Percentiles rank a stretch among this genome's conserved stretches.
phyloP scores from a whole-genome alignment of 2,888 invertebrate genomes.

The Ommatoiulus sabulosus region DNA sequence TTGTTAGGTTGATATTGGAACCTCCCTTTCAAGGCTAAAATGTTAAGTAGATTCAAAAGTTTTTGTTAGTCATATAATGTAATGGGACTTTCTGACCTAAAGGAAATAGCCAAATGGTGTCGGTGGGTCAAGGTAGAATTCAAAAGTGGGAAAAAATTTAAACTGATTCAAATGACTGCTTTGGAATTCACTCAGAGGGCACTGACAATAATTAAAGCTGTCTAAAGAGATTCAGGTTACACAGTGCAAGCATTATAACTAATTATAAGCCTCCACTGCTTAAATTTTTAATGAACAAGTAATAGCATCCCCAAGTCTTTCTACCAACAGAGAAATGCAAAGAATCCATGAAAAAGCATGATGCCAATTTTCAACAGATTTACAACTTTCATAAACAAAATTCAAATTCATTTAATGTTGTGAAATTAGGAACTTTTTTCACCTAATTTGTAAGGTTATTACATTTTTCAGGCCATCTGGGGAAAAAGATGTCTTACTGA shows the following conservation, averaged over 20 bases:
- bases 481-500: no score
- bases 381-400: no score
- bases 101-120: conserved; percentile 2
- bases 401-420: no score
- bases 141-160: background rate
- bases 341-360: no score
- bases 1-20: background rate
- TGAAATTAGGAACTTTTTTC: no score
- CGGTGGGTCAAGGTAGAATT: background rate
- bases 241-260: background rate
- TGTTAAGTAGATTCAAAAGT: background rate
- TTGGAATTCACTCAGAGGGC: background rate
- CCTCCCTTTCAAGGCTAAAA: background rate
- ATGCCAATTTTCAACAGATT: no score
- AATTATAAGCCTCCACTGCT: background rate
- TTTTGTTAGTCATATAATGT: background rate
- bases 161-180: background rate
- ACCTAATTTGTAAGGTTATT: no score
- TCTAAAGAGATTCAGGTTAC: background rate
- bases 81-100: conserved; percentile 18
- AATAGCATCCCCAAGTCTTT: no score
- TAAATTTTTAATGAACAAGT: background rate
- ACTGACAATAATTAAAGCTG: background rate
- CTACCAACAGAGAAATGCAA: no score
- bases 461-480: no score